phyloP scores from a whole-genome alignment of 2,797 vertebrate species.

The Acipenser ruthenus region DNA sequence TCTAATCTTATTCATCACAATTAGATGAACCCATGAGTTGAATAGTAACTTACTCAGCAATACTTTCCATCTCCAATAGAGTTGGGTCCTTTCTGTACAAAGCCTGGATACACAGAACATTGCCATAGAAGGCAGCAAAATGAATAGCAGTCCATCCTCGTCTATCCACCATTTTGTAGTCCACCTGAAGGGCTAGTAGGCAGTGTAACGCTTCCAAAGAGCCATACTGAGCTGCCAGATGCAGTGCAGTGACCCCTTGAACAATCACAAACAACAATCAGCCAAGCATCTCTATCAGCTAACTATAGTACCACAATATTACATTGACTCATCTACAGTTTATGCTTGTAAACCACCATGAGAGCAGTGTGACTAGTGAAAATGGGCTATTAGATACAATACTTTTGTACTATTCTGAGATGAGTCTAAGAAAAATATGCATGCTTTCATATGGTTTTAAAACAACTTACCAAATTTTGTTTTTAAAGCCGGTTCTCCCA shows the following conservation, averaged over 20 bases:
- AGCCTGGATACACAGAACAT: slow-evolving; percentile 47
- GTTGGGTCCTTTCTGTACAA: slow-evolving; percentile 52
- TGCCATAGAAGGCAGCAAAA: slow-evolving; percentile 60
- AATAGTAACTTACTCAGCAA: slow-evolving; percentile 42
- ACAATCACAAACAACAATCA: neutral
- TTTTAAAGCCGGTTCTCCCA: too few relatives aligned
- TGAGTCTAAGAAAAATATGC: too few relatives aligned
- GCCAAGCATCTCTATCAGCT: neutral
- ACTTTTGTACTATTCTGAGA: too few relatives aligned
- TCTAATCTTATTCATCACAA: too few relatives aligned
- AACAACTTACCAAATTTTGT: too few relatives aligned
- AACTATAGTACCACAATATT: neutral
- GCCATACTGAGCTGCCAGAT: slow-evolving; percentile 57
- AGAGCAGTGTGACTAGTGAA: neutral
- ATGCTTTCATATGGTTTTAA: too few relatives aligned
- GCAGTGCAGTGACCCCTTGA: slow-evolving; percentile 53
- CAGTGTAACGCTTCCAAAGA: slow-evolving; percentile 53
- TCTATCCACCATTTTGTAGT: slow-evolving; percentile 43
- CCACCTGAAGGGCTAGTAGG: slow-evolving; percentile 50
- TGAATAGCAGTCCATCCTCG: slow-evolving; percentile 64
- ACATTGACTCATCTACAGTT: neutral
- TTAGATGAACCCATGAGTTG: too few relatives aligned
- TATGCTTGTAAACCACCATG: too few relatives aligned
- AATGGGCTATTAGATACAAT: too few relatives aligned
- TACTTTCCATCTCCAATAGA: slow-evolving; percentile 45